Percentiles rank a stretch among this genome's conserved stretches.
Evolutionary conservation across 2,797 vertebrate species (phyloP).

Genomic region (Molossus molossus): DNA sequence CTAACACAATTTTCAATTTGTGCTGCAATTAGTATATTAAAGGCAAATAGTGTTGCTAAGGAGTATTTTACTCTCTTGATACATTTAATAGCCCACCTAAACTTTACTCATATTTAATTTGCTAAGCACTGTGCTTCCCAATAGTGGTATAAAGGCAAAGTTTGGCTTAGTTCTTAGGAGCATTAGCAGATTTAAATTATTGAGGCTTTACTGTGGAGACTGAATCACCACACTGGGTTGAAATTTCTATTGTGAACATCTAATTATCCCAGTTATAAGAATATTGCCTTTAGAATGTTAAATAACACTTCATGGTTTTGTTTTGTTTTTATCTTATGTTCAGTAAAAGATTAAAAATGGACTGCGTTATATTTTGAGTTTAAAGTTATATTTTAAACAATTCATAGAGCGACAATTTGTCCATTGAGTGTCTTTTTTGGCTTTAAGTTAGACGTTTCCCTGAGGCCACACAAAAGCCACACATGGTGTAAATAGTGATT

Average conservation of each 20-base stretch:
- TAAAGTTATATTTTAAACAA: slow-evolving; percentile 55
- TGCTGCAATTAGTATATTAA: slow-evolving; percentile 64
- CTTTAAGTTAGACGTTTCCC: slow-evolving; percentile 42
- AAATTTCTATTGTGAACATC: slow-evolving; percentile 60
- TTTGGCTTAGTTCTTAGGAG: slow-evolving; percentile 26
- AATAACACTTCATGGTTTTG: slow-evolving; percentile 2
- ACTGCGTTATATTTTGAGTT: slow-evolving; percentile 44
- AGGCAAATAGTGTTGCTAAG: slow-evolving; percentile 50
- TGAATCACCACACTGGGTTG: background rate
- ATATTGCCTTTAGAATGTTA: slow-evolving; percentile 56
- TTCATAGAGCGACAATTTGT: background rate
- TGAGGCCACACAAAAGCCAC: background rate
- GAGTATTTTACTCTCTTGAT: slow-evolving; percentile 50
- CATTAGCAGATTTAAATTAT: slow-evolving; percentile 67
- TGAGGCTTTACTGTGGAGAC: slow-evolving; percentile 62
- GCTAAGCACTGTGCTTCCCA: slow-evolving; percentile 51
- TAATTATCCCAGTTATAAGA: slow-evolving; percentile 50
- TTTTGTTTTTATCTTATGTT: slow-evolving; percentile 19
- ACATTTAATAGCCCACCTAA: slow-evolving; percentile 55
- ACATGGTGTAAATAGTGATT: slow-evolving; percentile 1
- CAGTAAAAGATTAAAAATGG: slow-evolving; percentile 43
- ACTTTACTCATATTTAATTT: slow-evolving; percentile 71
- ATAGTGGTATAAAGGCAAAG: background rate
- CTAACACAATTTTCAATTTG: slow-evolving; percentile 11
- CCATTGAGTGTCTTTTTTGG: background rate